phyloP scores from a whole-genome alignment of 2,113 vertebrate genomes.

The Vulpes ferrilata region DNA sequence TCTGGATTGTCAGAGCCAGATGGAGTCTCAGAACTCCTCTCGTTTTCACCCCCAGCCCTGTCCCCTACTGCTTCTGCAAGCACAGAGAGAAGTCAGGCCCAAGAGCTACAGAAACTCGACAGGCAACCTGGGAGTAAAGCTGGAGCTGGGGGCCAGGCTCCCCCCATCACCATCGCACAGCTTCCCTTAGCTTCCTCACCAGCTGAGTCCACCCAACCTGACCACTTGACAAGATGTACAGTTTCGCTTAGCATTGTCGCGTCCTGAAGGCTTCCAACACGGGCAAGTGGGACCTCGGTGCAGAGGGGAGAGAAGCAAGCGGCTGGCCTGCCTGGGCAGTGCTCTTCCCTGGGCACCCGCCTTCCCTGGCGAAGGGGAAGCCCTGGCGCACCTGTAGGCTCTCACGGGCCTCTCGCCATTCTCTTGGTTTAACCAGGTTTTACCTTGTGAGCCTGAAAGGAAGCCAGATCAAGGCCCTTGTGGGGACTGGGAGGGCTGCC shows the following conservation, averaged over 20 bases:
- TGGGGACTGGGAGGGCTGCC: background rate
- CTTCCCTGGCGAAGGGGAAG: background rate
- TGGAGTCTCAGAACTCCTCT: background rate
- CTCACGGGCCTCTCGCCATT: background rate
- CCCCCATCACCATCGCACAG: background rate
- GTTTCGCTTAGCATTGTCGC: fast-evolving
- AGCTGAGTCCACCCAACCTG: background rate
- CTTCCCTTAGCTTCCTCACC: background rate
- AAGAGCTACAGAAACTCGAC: background rate
- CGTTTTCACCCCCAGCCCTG: background rate
- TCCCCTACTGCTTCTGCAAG: too few relatives aligned
- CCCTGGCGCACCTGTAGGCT: background rate
- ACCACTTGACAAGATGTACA: background rate
- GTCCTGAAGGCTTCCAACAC: background rate
- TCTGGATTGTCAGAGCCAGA: background rate
- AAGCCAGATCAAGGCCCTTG: background rate
- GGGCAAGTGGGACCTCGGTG: fast-evolving
- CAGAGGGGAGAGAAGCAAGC: background rate
- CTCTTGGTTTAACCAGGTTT: background rate
- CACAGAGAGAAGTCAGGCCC: background rate
- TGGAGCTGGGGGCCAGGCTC: background rate
- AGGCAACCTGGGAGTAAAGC: background rate
- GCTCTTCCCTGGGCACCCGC: background rate
- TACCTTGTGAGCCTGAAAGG: background rate
- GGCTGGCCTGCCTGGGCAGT: background rate